These are phyloP conservation scores for Atractosteus spatula DNA, from an alignment of 2,113 vertebrate species.

Conservation along the genomic window DNA sequence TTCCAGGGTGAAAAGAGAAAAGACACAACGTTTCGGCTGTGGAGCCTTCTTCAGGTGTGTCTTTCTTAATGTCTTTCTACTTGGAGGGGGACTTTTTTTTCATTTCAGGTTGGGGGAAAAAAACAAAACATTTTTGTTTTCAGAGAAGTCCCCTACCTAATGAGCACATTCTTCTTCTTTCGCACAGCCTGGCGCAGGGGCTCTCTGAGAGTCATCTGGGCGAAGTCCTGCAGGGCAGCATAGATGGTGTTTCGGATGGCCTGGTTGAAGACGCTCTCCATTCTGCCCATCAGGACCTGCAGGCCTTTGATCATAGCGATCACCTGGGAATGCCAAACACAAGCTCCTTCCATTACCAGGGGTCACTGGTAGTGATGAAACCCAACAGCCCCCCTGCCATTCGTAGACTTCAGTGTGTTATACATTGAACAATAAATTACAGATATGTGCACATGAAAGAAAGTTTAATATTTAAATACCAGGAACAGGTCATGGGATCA, in stretches of 20 bases:
- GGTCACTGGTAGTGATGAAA: too few species aligned
- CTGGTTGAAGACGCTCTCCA: slow-evolving; percentile 98
- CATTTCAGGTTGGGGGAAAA: neutral
- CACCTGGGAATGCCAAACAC: slow-evolving; percentile 51
- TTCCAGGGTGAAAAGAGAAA: too few species aligned
- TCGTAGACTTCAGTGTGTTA: too few species aligned
- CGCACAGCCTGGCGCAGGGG: slow-evolving; percentile 91
- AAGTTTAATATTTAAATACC: too few species aligned
- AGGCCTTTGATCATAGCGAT: slow-evolving; percentile 99
- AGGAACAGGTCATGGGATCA: too few species aligned
- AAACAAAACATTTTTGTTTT: too few species aligned
- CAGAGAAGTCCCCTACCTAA: slow-evolving; percentile 69
- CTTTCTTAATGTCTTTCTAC: too few species aligned
- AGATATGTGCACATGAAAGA: too few species aligned
- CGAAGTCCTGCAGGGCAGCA: slow-evolving; percentile 94
- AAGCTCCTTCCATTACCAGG: neutral
- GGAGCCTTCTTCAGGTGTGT: too few species aligned
- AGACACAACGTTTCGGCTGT: too few species aligned
- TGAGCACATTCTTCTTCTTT: slow-evolving; percentile 97
- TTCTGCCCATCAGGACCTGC: slow-evolving; percentile 96
- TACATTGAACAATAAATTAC: too few species aligned
- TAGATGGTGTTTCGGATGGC: slow-evolving; percentile 99
- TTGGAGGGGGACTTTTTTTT: neutral
- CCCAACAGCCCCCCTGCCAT: too few species aligned
- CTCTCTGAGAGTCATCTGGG: slow-evolving; percentile 90